phyloP scores from a whole-genome alignment of 2,797 vertebrate species.

The Aulostomus chinensis region DNA sequence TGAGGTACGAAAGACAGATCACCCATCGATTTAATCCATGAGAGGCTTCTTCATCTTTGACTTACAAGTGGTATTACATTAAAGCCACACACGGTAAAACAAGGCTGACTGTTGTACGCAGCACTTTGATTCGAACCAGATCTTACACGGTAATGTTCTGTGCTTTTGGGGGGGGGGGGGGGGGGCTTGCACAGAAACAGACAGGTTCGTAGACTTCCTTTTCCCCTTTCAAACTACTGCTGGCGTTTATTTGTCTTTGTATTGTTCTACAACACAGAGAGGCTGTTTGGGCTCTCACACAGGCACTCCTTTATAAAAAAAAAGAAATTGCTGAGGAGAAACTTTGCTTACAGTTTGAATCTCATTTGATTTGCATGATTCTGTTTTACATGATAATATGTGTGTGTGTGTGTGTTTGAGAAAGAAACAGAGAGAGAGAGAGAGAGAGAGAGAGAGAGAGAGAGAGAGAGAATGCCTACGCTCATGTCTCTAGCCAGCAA shows the following conservation, averaged over 20 bases:
- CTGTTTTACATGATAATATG: conserved; percentile 9
- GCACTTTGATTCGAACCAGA: conserved; percentile 45
- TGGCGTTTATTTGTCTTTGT: conserved; percentile 46
- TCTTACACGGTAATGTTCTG: conserved; percentile 8
- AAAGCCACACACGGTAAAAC: conserved; percentile 35
- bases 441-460: too few relatives aligned
- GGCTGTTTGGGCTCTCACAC: conserved; percentile 27
- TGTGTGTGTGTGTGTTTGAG: too few relatives aligned
- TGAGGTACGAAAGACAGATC: conserved; percentile 1
- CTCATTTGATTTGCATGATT: conserved; percentile 8
- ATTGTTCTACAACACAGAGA: conserved; percentile 49
- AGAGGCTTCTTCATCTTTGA: conserved; percentile 22
- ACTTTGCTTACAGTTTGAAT: not conserved
- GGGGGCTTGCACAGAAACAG: conserved; percentile 19
- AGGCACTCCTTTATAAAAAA: not conserved
- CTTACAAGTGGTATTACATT: conserved; percentile 22
- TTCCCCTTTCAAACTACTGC: conserved; percentile 27
- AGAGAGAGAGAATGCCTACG: too few relatives aligned
- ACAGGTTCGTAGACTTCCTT: conserved; percentile 43
- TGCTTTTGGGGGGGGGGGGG: not conserved
- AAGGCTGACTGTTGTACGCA: conserved; percentile 35
- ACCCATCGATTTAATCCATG: not conserved
- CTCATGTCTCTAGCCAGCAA: conserved; percentile 24
- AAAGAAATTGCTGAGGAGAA: conserved; percentile 2
- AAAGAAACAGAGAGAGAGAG: too few relatives aligned